These are phyloP conservation scores for Pheosia tremula DNA, from an alignment of 2,888 invertebrate genomes.

Conservation along the genomic window DNA sequence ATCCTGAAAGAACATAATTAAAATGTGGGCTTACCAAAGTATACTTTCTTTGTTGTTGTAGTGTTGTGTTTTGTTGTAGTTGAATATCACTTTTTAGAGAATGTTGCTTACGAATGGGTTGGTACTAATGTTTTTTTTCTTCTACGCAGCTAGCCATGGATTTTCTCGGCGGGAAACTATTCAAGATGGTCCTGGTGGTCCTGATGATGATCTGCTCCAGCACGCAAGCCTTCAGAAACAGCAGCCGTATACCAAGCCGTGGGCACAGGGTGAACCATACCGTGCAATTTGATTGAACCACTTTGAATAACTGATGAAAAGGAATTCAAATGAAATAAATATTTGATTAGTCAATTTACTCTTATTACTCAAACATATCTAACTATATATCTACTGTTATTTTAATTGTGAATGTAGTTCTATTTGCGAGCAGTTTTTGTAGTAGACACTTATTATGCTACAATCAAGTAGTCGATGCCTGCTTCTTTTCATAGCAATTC, in stretches of 20 bases:
- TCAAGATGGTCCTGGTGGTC: slow-evolving; percentile 17
- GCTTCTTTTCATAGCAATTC: too few relatives aligned
- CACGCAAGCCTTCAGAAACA: slow-evolving; percentile 31
- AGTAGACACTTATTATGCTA: too few relatives aligned
- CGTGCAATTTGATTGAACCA: slow-evolving; percentile 11
- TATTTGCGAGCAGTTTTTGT: too few relatives aligned
- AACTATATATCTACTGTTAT: too few relatives aligned
- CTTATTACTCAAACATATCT: background rate
- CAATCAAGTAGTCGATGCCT: too few relatives aligned
- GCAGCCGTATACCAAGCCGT: slow-evolving; percentile 28
- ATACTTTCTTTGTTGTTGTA: too few relatives aligned
- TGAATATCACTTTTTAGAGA: too few relatives aligned
- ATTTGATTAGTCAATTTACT: background rate
- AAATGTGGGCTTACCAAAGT: too few relatives aligned
- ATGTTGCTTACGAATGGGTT: background rate
- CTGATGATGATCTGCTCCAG: slow-evolving; percentile 23
- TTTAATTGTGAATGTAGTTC: too few relatives aligned
- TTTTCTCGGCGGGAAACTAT: slow-evolving; percentile 9
- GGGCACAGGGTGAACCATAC: slow-evolving; percentile 9
- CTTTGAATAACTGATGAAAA: background rate
- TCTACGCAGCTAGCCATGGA: slow-evolving; percentile 17
- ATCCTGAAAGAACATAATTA: too few relatives aligned
- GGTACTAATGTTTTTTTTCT: background rate
- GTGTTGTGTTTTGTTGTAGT: too few relatives aligned
- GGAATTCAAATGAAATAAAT: background rate